These are phyloP conservation scores for Serinus canaria DNA, from an alignment of 2,113 vertebrate genomes.

Conservation along the genomic window DNA sequence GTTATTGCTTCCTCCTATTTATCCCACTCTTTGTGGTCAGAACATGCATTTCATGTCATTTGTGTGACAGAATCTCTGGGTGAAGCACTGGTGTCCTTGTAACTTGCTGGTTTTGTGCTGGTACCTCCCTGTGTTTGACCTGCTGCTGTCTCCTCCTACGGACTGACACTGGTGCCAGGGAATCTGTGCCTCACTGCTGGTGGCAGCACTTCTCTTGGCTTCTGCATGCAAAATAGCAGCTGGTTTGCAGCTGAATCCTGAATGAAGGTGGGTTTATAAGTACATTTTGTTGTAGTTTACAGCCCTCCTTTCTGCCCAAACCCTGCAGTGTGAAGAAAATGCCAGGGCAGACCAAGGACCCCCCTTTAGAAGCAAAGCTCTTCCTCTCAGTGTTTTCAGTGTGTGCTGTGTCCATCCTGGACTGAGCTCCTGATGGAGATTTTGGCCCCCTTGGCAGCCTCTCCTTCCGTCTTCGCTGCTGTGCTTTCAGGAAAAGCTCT, in stretches of 20 bases:
- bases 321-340: background rate
- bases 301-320: background rate
- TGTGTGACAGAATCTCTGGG: background rate
- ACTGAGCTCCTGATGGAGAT: background rate
- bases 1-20: background rate
- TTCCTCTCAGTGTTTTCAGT: background rate
- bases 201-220: background rate
- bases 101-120: background rate
- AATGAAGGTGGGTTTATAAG: background rate
- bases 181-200: background rate
- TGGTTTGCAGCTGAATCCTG: background rate
- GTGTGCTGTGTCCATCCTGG: background rate
- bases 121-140: fast-evolving
- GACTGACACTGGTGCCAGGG: background rate
- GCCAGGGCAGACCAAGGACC: background rate
- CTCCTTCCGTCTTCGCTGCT: background rate
- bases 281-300: background rate
- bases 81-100: background rate
- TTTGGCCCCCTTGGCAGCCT: background rate
- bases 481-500: background rate
- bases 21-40: background rate
- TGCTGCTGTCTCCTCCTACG: background rate
- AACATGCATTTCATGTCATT: background rate
- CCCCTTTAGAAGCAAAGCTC: fast-evolving
- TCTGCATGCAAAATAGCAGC: background rate